Evolutionary conservation across 1,140 invertebrate species (phyloP), one percentile per base, ranked within the genome.

Genomic region (Caenorhabditis latens): DNA sequence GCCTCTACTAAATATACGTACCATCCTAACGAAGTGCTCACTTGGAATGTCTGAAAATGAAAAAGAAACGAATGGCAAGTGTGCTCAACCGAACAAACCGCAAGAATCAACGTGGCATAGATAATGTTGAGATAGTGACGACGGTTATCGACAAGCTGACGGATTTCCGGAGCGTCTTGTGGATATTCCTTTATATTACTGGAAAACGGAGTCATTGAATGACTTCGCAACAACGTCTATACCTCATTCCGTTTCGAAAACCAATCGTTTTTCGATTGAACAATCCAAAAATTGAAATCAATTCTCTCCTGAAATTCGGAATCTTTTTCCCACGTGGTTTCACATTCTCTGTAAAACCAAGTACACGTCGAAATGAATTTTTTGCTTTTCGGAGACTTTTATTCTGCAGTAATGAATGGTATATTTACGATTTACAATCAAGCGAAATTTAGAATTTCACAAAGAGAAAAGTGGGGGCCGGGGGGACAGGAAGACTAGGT

Each of bases 361-460:
- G 63, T 40, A 65, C 13, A 71, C 21, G 11, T 19, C 32, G 32
- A 32, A 32, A n/a, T n/a, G n/a, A 2, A 46, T 71, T 71, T 79
- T 79, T 14, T 14, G 46, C 6, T 79, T 79, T 79, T 79, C 71
- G 46, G 71, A 79, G 19, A 24, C 7, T 79, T 79, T 79, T 79
- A 79, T 79, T 79, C 71, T 79, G 71, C 71, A 79, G 71, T 50
- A 11, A 24, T 19, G 19, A 50, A 8, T 48, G 7, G 40, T 43
- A 24, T 43, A 11, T 50, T 79, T 53, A 79, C 8, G 71, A 79
- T 79, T 79, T 79, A 79, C 71, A 79, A 50, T 50, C 71, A 71
- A 50, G 71, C 71, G 71, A 79, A 79, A 79, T 79, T 79, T 79
- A 79, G 43, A 79, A 79, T 79, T 79, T 79, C 71, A 79, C 71